Base-by-base conservation (phyloP, 2,888 invertebrate species). In the Crepidodera aurea region DNA sequence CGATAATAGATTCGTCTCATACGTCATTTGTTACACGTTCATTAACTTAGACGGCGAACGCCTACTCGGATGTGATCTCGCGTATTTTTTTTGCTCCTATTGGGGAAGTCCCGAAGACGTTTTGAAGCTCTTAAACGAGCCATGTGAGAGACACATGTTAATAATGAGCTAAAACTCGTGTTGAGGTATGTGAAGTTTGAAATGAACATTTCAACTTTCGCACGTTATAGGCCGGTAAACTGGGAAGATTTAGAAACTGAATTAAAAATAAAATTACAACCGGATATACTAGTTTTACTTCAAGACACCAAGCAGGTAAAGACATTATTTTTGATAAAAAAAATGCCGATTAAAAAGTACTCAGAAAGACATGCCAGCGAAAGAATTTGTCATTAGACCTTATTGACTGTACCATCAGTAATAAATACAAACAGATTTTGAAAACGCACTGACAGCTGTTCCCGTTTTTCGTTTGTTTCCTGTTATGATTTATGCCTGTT, bases 401-500 rank as follows among this genome's bases (percentile, higher is more conserved):
- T 40, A 22, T 27, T 48, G 6, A 48, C 48, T 29, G 29, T 8
- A 16, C 48, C 27, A 48, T 48, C 5, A 27, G 12, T 48, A 48
- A 48, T 48, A 48, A 48, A 48, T 27, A 48, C 7, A 71, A 74
- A 72, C 71, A 69, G 71, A 73, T 73, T 71, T 72, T 71, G 67
- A 71, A 70, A 71, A 66, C 60, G 64, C 64, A 68, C 66, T 67
- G 74, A 73, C 73, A 73, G 73, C 70, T 71, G 69, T 68, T 69
- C 66, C 54, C 65, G 64, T 62, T 37, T 57, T 39, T 48, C 37
- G 48, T 48, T 57, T 59, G 70, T 69, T 73, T 73, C 73, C 74
- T 70, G 72, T 73, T 72, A 72, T 73, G 72, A 71, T 72, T 73
- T 72, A 72, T 69, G 66, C 66, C 64, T 68, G 65, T 65, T 63